Evolutionary conservation across 2,113 vertebrate species (phyloP).

Genomic region (Neogale vison): DNA sequence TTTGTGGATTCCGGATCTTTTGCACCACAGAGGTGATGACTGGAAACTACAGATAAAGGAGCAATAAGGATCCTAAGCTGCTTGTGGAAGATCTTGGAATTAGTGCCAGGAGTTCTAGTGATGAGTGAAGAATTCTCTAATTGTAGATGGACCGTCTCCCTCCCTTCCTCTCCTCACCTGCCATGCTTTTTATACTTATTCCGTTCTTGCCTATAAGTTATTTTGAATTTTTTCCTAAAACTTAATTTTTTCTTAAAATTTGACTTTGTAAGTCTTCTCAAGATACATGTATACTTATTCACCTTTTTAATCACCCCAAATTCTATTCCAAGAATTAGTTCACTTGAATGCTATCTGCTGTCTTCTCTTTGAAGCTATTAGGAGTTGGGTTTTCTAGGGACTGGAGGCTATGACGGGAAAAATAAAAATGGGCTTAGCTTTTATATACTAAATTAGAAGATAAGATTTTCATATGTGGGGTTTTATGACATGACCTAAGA

Average conservation of each 20-base stretch:
- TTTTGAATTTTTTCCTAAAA: neutral
- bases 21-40: neutral
- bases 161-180: accelerated
- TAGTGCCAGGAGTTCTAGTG: neutral
- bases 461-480: neutral
- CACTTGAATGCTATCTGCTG: neutral
- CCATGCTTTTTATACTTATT: accelerated
- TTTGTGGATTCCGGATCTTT: neutral
- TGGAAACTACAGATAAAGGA: neutral
- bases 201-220: neutral
- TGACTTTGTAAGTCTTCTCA: neutral
- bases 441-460: neutral
- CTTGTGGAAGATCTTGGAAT: neutral
- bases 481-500: neutral
- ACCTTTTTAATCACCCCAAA: neutral
- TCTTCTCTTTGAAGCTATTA: neutral
- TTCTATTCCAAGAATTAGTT: neutral
- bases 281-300: neutral
- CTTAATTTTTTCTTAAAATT: neutral
- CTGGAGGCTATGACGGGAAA: neutral
- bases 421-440: neutral
- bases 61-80: neutral
- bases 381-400: neutral
- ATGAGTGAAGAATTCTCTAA: neutral
- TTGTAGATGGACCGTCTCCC: accelerated